Percentiles rank a stretch among this genome's conserved stretches.
These are phyloP conservation scores for Pygocentrus nattereri DNA, from an alignment of 2,797 vertebrate genomes.

Conservation along the genomic window DNA sequence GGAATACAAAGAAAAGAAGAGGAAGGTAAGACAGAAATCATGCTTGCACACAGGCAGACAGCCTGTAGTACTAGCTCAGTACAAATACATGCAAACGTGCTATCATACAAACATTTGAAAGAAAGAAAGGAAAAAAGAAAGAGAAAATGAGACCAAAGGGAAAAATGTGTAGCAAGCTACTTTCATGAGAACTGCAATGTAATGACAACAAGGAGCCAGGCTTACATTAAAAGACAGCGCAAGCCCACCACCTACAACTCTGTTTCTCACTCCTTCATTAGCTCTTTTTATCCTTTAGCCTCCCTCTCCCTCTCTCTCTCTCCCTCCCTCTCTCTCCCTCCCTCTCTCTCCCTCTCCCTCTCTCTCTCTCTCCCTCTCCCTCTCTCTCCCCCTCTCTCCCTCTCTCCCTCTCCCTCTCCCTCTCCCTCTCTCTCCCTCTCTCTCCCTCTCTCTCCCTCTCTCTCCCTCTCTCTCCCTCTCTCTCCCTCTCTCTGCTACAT, in stretches of 20 bases:
- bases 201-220: neutral
- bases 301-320: neutral
- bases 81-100: neutral
- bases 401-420: neutral
- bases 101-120: neutral
- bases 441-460: neutral
- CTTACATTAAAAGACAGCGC: neutral
- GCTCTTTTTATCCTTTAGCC: too few species aligned
- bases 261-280: neutral
- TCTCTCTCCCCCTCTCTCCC: neutral
- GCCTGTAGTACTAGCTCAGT: too few species aligned
- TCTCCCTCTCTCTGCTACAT: constrained; percentile 2
- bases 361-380: constrained; percentile 7
- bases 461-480: neutral
- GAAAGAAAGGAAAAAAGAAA: neutral
- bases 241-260: neutral
- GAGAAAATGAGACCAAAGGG: neutral
- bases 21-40: neutral
- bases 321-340: neutral
- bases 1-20: constrained; percentile 52
- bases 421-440: neutral
- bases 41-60: neutral
- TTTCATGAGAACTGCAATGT: neutral
- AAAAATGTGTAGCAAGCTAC: neutral
- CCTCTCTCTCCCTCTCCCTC: neutral